Evolutionary conservation across 1,140 invertebrate genomes (phyloP), one percentile per base, ranked within the genome.

Genomic region (Chrysopa pallens): DNA sequence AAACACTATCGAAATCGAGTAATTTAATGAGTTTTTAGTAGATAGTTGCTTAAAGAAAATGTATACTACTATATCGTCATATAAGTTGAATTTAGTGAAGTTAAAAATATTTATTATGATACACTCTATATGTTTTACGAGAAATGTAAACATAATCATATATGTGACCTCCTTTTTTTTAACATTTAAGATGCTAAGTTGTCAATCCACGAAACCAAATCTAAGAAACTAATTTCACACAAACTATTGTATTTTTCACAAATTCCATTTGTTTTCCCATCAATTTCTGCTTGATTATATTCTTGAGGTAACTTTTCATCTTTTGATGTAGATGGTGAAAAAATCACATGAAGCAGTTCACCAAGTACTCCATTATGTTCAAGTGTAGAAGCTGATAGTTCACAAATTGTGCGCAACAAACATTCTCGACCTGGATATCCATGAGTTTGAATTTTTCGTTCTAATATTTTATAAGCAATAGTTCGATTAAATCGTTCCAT

Each of bases 341-440:
- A 63, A 53, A 69, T 51, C 42, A 69, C 58, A 52, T 66, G 62
- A 23, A 69, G 52, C 46, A 69, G 54, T 47, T 62, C 66, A 39
- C 65, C 67, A 42, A 68, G 45, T 29, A 68, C 50, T 8, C 66
- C 66, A 46, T 63, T 68, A 50, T 61, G 53, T 42, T 57, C 54
- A 45, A 64, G 54, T 37, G 61, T 48, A 14, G 60, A 57, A 11
- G 52, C 42, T 23, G 56, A 54, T 40, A 58, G 58, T 52, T 69
- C 67, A 40, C 67, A 68, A 38, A 69, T 66, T 35, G 60, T 57
- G n/a, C 64, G 53, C 43, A 68, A 51, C 17, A 69, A 53, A 50
- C 67, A 69, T 37, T 57, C 51, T 47, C 53, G 58, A 27, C 64
- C 66, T 46, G 66, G 64, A 63, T 66, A 67, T 2, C 70, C 70